phyloP scores from a whole-genome alignment of 2,888 invertebrate genomes.

The Erebia aethiops region DNA sequence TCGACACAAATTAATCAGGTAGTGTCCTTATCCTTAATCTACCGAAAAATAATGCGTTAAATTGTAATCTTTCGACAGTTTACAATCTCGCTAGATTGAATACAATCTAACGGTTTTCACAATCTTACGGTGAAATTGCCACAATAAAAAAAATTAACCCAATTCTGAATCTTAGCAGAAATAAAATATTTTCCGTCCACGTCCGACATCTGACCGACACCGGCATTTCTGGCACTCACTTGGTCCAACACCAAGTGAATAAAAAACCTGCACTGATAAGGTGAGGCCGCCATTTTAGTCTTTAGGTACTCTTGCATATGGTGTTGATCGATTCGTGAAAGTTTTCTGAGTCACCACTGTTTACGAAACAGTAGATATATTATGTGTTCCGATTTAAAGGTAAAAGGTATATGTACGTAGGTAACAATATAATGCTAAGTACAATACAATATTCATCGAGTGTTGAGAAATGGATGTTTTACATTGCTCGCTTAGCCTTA shows the following conservation, averaged over 20 bases:
- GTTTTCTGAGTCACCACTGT: constrained; percentile 40
- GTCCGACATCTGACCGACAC: too few species aligned
- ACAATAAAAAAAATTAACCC: too few species aligned
- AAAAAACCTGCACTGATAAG: constrained; percentile 8
- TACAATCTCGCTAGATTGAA: too few species aligned
- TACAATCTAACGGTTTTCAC: too few species aligned
- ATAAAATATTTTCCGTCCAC: too few species aligned
- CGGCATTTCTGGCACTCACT: not conserved
- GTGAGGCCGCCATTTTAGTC: constrained; percentile 28
- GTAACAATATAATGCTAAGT: not conserved
- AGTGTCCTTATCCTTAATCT: too few species aligned
- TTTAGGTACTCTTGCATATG: constrained; percentile 22
- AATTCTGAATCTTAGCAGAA: too few species aligned
- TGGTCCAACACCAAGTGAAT: not conserved
- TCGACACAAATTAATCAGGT: too few species aligned
- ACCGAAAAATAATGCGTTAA: too few species aligned
- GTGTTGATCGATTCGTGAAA: constrained; percentile 38
- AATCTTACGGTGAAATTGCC: too few species aligned
- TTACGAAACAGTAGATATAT: constrained; percentile 34
- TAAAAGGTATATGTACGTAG: not conserved
- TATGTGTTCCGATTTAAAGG: not conserved
- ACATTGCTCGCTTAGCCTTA: constrained; percentile 18
- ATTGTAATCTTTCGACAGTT: too few species aligned
- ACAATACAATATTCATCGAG: not conserved
- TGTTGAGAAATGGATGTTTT: not conserved